Evolutionary conservation across 2,888 invertebrate species (phyloP), one percentile per base, ranked within the genome.

Genomic region (Leptinotarsa juncta): DNA sequence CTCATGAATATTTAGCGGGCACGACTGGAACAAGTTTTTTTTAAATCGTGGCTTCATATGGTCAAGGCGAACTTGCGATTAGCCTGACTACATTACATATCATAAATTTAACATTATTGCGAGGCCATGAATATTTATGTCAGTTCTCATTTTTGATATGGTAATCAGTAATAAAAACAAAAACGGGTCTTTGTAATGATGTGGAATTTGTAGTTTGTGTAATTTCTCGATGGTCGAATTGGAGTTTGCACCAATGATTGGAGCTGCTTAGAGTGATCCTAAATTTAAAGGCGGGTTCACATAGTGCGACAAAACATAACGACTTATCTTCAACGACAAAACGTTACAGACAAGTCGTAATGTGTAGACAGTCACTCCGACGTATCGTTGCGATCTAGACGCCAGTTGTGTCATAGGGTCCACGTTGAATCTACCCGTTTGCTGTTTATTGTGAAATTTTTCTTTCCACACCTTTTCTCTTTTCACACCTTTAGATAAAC

Each of bases 31-130:
- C 23, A 23, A 26, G 57, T 18, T 42, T 74, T 70, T 70, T 73
- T 73, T 51, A 55, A 73, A 67, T 67, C 73, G 67, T 70, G 53
- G 10, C 67, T 74, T 67, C 73, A 70, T 67, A 74, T 70, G 73
- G 73, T 74, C 73, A 74, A 74, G 73, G 73, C 70, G 32, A 74
- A 74, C 73, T 23, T 67, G 70, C 53, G 18, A 67, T 67, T 72
- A 26, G 66, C 73, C 70, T 70, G 73, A 70, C 73, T 74, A 32
- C 62, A 69, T 70, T 70, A 66, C 50, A 32, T 48, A 70, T 73
- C 70, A 74, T 74, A 70, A 67, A 67, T 70, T 67, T 60, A 50
- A 48, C 70, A 70, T 67, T 70, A 74, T 74, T 50, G 65, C 51
- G 26, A n/a, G 67, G 23, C 55, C 70, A 70, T 74, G 66, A 65